Evolutionary conservation across 2,113 vertebrate species (phyloP), one percentile per base, ranked within the genome.

Genomic region (Hucho hucho): DNA sequence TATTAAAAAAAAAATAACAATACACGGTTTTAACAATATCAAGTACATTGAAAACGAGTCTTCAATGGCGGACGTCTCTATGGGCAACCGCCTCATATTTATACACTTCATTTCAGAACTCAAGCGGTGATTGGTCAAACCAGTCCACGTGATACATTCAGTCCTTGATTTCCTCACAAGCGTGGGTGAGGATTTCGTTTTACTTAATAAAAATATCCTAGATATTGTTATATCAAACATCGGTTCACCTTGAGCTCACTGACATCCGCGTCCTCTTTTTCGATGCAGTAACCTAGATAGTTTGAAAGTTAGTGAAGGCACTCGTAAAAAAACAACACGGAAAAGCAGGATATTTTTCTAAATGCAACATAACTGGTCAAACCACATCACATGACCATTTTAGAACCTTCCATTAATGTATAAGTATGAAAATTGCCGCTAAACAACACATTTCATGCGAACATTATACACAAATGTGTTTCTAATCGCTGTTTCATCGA

Each of bases 101-200:
- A 93, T 92, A 92, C 74, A 65, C 76, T 68, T 66, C 46, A 75
- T 70, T 77, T 75, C 59, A 61, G 71, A 79, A 53, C 82, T 67
- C 65, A 37, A 46, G 1, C 43, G 84, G 74, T 89, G 81, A 92
- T 93, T 92, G 90, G 90, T 78, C 83, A 70, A 71, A 3, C 73
- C 32, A 63, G 68, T 72, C 46, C 81, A 90, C 81, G 79, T 87
- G 89, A 47, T 78, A n/a, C 77, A 53, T 43, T 72, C 79, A 53
- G 49, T 53, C 49, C 70, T 76, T 68, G 28, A 67, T 77, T 77
- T 79, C 47, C 61, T 81, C 69, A 56, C 70, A 43, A 26, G 46
- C 26, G 22, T 28, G 28, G 16, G 46, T 43, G 69, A 78, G 14
- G 43, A n/a, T 69, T 69, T 47, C 13, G 9, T 32, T 43, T 69